Evolutionary conservation across 2,797 vertebrate genomes (phyloP).

Genomic region (Eidolon dupreanum): DNA sequence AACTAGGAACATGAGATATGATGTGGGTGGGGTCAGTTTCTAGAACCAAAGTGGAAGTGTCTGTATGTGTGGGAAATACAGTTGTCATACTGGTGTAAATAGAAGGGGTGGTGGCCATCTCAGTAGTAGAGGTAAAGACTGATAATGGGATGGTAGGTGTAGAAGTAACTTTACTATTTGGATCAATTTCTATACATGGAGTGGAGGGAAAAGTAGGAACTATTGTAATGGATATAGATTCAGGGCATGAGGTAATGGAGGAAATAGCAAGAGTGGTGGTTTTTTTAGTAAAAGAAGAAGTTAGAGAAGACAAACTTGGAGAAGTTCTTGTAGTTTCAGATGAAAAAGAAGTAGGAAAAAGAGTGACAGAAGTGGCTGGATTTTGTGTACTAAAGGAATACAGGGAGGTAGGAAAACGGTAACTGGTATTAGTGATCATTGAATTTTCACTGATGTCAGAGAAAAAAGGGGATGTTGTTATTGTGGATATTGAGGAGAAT

Average conservation of each 20-base stretch:
- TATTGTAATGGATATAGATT: not conserved
- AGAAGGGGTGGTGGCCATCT: not conserved
- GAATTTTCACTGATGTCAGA: accelerated
- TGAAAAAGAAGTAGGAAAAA: not conserved
- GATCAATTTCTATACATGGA: not conserved
- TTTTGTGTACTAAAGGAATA: not conserved
- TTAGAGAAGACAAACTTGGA: accelerated
- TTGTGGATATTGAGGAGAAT: not conserved
- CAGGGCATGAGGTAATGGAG: not conserved
- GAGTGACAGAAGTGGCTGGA: not conserved
- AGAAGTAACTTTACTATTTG: not conserved
- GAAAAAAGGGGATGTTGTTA: not conserved
- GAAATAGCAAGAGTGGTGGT: not conserved
- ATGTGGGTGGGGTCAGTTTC: not conserved
- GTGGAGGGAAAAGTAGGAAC: not conserved
- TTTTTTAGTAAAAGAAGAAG: not conserved
- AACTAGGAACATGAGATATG: not conserved
- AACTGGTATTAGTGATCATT: accelerated
- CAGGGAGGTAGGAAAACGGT: not conserved
- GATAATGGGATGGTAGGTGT: not conserved
- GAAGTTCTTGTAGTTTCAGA: not conserved
- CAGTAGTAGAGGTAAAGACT: not conserved
- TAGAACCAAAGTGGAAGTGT: not conserved
- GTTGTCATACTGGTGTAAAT: not conserved
- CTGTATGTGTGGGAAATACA: not conserved